These are phyloP conservation scores for Dicaeum eximium DNA, from an alignment of 2,113 vertebrate species.

Conservation along the genomic window DNA sequence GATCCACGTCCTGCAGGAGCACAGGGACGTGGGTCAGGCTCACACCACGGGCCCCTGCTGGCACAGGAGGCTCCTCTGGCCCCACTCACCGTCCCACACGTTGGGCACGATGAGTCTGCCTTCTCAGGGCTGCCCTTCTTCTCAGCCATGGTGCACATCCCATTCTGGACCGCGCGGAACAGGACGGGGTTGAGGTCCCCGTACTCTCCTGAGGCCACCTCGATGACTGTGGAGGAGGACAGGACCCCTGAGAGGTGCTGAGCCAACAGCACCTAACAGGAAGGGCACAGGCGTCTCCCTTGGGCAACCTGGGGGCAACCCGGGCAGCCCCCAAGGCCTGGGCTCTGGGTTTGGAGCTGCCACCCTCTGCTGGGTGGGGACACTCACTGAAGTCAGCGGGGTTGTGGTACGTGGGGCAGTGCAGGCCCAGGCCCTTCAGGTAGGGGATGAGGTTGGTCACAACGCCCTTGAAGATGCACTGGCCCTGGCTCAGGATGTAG, in stretches of 20 bases:
- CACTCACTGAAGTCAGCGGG: conserved; percentile 98
- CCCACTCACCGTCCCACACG: conserved; percentile 80
- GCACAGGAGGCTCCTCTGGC: neutral
- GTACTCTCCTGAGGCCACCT: conserved; percentile 96
- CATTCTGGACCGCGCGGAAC: conserved; percentile 92
- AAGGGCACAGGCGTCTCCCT: neutral
- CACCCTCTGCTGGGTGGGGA: neutral
- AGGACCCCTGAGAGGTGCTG: neutral
- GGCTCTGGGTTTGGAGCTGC: neutral
- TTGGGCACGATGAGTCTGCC: conserved; percentile 76
- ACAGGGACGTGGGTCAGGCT: accelerated
- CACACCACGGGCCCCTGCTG: accelerated
- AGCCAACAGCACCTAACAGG: neutral
- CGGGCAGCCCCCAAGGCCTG: neutral
- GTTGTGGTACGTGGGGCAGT: conserved; percentile 98
- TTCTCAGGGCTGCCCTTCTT: conserved; percentile 89
- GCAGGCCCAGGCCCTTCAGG: conserved; percentile 92
- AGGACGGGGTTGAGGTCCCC: conserved; percentile 94
- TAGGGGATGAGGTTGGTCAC: conserved; percentile 96
- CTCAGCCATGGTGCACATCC: conserved; percentile 85
- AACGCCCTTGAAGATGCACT: conserved; percentile 96
- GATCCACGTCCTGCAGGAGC: conserved; percentile 77
- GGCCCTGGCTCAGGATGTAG: conserved; percentile 98
- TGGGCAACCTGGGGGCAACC: neutral
- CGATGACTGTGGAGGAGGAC: conserved; percentile 82